A percentile compares a stretch with the other conserved stretches of the same genome.
phyloP scores from a whole-genome alignment of 2,888 invertebrate species.

The Pollenia labialis region DNA sequence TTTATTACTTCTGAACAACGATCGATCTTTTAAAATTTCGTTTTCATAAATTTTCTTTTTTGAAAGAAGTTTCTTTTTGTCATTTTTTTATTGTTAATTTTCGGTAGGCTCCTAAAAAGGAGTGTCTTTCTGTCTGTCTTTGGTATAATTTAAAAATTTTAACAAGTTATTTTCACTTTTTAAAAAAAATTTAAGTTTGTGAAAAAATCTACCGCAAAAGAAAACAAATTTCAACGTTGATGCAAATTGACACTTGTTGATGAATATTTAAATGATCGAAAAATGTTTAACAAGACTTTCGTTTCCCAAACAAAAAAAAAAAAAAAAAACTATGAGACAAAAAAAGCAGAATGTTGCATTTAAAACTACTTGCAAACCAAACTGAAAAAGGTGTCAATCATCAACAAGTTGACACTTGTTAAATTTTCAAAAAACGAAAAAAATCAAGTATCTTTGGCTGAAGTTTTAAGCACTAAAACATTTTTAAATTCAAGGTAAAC shows the following conservation, averaged over 20 bases:
- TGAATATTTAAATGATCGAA: slow-evolving; percentile 63
- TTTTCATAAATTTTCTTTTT: slow-evolving; percentile 59
- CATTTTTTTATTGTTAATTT: slow-evolving; percentile 8
- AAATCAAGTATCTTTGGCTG: background rate
- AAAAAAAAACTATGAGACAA: background rate
- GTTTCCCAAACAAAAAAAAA: slow-evolving; percentile 12
- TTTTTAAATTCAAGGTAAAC: slow-evolving; percentile 35
- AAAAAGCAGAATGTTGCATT: slow-evolving; percentile 45
- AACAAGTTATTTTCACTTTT: slow-evolving; percentile 73
- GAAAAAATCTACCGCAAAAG: slow-evolving; percentile 12
- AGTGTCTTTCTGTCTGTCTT: slow-evolving; percentile 34
- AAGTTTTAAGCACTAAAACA: background rate
- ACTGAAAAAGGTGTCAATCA: slow-evolving; percentile 71
- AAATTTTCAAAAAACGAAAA: slow-evolving; percentile 26
- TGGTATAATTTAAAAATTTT: slow-evolving; percentile 57
- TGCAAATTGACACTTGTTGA: slow-evolving; percentile 68
- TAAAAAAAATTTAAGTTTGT: slow-evolving; percentile 50
- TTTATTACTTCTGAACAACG: slow-evolving; percentile 51
- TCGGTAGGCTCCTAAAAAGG: slow-evolving; percentile 39
- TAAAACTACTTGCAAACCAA: slow-evolving; percentile 4
- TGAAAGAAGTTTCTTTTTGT: slow-evolving; percentile 57
- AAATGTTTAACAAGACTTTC: slow-evolving; percentile 65
- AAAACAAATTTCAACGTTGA: slow-evolving; percentile 58
- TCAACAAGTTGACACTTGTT: slow-evolving; percentile 70
- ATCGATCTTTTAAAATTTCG: slow-evolving; percentile 68